A percentile compares a stretch with the other conserved stretches of the same genome.
Conservation (phyloP, 30 jellyfish, hydroid and myxozoan species). For the Hydra vulgaris region DNA sequence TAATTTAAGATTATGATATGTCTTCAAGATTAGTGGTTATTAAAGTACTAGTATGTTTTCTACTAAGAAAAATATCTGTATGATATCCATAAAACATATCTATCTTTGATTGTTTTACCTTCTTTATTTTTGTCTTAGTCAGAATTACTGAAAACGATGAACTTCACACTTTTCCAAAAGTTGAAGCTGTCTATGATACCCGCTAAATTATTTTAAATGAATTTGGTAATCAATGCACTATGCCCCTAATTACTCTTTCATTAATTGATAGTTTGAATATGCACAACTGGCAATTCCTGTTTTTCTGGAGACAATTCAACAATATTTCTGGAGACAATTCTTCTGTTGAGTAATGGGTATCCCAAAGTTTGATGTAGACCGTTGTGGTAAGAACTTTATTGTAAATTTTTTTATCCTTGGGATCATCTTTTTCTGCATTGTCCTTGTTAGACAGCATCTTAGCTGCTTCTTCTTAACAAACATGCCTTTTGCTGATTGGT, state of each 20-base stretch:
- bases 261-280: background rate
- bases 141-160: background rate
- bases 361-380: background rate
- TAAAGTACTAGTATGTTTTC: no score
- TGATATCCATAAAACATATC: background rate
- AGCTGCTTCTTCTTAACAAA: background rate
- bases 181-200: background rate
- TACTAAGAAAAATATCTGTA: background rate
- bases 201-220: background rate
- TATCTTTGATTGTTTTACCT: background rate
- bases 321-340: background rate
- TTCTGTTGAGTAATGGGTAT: background rate
- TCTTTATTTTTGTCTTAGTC: background rate
- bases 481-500: background rate
- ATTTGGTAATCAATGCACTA: background rate
- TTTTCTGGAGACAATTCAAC: background rate
- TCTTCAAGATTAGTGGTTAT: background rate
- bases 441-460: background rate
- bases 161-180: background rate
- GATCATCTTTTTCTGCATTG: background rate
- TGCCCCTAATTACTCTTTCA: background rate
- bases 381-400: background rate
- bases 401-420: background rate
- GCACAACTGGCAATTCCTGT: background rate
- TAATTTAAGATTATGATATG: background rate